phyloP scores from a whole-genome alignment of 2,797 vertebrate genomes.

The Brachymystax lenok region DNA sequence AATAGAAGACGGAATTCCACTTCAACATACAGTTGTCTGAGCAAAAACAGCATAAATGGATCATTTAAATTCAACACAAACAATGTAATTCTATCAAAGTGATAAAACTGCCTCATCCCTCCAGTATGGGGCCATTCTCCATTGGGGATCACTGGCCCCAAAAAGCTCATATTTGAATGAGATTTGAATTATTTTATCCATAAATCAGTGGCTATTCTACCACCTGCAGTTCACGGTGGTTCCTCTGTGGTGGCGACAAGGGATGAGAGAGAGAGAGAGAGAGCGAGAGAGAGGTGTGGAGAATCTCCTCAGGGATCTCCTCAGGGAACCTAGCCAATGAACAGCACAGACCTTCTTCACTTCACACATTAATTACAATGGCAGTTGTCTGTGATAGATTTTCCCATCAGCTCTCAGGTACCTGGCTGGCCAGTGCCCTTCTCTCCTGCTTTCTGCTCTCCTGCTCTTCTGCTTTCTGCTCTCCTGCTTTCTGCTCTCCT shows the following conservation, averaged over 20 bases:
- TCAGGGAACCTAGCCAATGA: slow-evolving; percentile 4
- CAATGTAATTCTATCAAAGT: slow-evolving; percentile 18
- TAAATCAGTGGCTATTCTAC: background rate
- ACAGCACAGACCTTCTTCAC: background rate
- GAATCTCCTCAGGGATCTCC: slow-evolving; percentile 17
- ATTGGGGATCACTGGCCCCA: background rate
- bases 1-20: background rate
- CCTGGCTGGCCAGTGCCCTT: background rate
- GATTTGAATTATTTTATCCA: slow-evolving; percentile 15
- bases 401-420: background rate
- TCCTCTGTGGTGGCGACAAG: no score
- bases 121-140: background rate
- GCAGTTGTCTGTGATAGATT: background rate
- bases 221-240: no score
- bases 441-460: background rate
- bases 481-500: no score
- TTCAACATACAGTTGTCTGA: background rate
- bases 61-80: slow-evolving; percentile 5
- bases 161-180: slow-evolving; percentile 21
- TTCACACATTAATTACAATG: slow-evolving; percentile 20
- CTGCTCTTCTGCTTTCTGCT: no score
- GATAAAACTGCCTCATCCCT: background rate
- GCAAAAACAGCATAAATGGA: background rate
- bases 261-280: no score
- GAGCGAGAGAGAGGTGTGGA: background rate